Conservation (phyloP, 2,888 invertebrate species). For the Drosophila aldrichi region DNA sequence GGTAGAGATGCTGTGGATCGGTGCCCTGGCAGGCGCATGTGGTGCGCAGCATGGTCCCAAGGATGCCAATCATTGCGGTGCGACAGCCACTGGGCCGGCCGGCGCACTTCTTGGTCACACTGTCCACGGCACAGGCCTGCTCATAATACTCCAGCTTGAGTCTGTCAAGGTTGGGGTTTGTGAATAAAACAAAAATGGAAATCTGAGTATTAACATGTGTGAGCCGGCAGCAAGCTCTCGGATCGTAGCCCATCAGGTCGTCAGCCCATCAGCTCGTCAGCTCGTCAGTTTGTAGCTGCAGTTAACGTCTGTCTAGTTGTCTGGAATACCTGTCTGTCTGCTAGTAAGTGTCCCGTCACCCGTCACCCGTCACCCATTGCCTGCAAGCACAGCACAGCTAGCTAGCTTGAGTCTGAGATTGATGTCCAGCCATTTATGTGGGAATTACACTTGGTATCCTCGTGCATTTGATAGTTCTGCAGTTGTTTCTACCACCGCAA, state of each 20-base stretch:
- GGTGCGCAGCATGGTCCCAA: slow-evolving; percentile 94
- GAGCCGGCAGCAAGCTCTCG: neutral
- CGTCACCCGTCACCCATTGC: slow-evolving; percentile 63
- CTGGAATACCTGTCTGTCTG: slow-evolving; percentile 30
- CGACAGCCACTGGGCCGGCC: slow-evolving; percentile 94
- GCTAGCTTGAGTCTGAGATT: slow-evolving; percentile 60
- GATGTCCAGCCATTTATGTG: slow-evolving; percentile 73
- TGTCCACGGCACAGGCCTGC: slow-evolving; percentile 96
- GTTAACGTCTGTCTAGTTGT: slow-evolving; percentile 18
- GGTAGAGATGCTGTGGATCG: slow-evolving; percentile 93
- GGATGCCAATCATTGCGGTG: slow-evolving; percentile 93
- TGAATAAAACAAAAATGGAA: slow-evolving; percentile 7
- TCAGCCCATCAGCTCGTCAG: neutral
- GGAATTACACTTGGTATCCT: slow-evolving; percentile 63
- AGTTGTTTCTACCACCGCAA: slow-evolving; percentile 53
- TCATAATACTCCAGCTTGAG: slow-evolving; percentile 94
- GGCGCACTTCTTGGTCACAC: slow-evolving; percentile 94
- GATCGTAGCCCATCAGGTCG: slow-evolving; percentile 15
- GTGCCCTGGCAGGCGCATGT: slow-evolving; percentile 95
- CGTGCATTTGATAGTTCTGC: slow-evolving; percentile 71
- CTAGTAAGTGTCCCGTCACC: slow-evolving; percentile 53
- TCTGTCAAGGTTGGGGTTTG: slow-evolving; percentile 85
- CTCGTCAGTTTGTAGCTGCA: slow-evolving; percentile 34
- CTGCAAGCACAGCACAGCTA: slow-evolving; percentile 56
- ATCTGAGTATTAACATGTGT: slow-evolving; percentile 33